Conservation (phyloP, 2,113 vertebrate species). For the Diphyllodes magnificus region DNA sequence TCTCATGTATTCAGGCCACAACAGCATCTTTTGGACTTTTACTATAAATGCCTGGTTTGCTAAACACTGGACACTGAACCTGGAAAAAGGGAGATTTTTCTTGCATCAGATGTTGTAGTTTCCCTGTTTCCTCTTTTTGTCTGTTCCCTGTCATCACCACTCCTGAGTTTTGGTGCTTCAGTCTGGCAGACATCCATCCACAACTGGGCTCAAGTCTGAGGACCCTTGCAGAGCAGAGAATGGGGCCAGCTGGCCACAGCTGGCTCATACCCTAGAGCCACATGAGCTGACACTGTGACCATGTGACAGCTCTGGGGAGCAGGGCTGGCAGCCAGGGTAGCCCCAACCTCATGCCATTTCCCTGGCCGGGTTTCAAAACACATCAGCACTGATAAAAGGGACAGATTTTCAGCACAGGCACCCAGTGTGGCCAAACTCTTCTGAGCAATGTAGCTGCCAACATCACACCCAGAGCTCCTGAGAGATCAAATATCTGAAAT, state of each 20-base stretch:
- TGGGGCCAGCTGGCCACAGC: not conserved
- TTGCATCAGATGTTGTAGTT: not conserved
- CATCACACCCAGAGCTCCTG: not conserved
- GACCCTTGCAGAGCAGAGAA: not conserved
- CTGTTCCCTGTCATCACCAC: not conserved
- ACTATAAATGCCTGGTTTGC: not conserved
- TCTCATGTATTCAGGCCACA: not conserved
- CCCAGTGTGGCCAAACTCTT: not conserved
- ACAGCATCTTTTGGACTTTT: not conserved
- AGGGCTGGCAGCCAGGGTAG: not conserved
- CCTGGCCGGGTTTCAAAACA: not conserved
- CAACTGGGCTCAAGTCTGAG: not conserved
- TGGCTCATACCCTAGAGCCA: not conserved
- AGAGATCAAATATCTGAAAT: not conserved
- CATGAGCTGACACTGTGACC: not conserved
- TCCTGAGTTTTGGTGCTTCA: not conserved
- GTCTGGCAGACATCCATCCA: not conserved
- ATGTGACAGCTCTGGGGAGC: not conserved
- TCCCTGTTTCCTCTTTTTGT: not conserved
- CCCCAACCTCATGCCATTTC: not conserved
- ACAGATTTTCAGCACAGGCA: not conserved
- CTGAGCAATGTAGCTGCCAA: not conserved
- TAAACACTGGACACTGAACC: not conserved
- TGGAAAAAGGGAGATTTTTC: not conserved
- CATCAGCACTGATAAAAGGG: not conserved